Evolutionary conservation across 2,113 vertebrate genomes (phyloP).

Genomic region (Clupea harengus): DNA sequence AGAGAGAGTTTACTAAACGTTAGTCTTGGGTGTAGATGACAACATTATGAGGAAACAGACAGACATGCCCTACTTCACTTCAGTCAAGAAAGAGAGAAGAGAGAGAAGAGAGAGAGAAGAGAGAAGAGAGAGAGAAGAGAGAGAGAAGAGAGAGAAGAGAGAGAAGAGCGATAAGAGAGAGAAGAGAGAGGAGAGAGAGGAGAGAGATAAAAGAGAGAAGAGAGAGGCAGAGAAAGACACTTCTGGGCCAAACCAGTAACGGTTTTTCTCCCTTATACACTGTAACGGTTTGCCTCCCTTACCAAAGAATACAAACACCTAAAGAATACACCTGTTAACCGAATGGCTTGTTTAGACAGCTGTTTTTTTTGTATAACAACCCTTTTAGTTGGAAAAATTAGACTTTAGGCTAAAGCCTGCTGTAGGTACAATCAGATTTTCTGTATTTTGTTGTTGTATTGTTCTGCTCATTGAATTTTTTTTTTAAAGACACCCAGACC

Average conservation of each 20-base stretch:
- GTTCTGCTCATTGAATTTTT: slow-evolving; percentile 19
- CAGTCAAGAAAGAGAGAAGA: neutral
- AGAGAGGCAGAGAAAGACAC: too few species aligned
- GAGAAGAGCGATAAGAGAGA: too few species aligned
- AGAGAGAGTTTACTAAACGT: neutral
- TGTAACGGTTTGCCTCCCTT: too few species aligned
- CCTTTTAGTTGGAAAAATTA: slow-evolving; percentile 32
- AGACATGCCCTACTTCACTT: neutral
- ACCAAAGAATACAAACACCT: too few species aligned
- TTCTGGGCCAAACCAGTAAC: too few species aligned
- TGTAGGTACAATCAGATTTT: slow-evolving; percentile 31
- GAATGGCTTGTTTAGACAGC: slow-evolving; percentile 37
- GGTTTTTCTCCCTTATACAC: too few species aligned
- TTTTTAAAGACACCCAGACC: slow-evolving; percentile 4
- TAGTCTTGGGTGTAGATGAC: neutral
- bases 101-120: too few species aligned
- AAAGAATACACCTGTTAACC: slow-evolving; percentile 3
- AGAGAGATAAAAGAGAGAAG: too few species aligned
- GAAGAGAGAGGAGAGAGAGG: too few species aligned
- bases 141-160: too few species aligned
- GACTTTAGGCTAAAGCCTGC: slow-evolving; percentile 25
- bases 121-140: too few species aligned
- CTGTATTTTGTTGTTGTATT: slow-evolving; percentile 28
- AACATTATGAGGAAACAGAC: neutral
- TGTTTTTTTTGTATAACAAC: slow-evolving; percentile 52